Base-by-base conservation (phyloP, 2,888 invertebrate species). In the Phlogophora meticulosa region DNA sequence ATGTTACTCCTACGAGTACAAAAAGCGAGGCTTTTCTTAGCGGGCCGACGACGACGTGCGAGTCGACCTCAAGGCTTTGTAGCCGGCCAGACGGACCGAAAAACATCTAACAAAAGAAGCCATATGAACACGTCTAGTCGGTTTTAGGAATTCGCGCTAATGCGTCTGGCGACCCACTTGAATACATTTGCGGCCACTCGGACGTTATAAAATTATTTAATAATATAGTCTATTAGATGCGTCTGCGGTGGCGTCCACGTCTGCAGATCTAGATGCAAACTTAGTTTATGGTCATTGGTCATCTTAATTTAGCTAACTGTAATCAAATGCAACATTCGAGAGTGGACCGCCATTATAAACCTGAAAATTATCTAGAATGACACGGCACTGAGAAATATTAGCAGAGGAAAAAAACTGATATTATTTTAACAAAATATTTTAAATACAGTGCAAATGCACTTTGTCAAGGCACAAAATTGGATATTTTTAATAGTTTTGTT, bases 131-230 rank as follows among this genome's bases (percentile, higher is more conserved):
- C 84, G 88, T 88, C 86, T 85, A 90, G 89, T 90, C 87, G 86
- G 88, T 91, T 92, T 92, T 92, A 84, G 88, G 92, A 90, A 91
- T 91, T 87, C 87, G 81, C 88, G 87, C 89, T 94, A 94, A 93
- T 94, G 93, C 85, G 93, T 94, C 93, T 93, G 91, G 92, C 88
- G 92, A 88, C 92, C 93, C 88, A 93, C 88, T 91, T 93, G 81
- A 87, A 88, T 88, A 88, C 82, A 87, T 88, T 87, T 83, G 76
- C 84, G 76, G 84, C 81, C 79, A 71, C 58, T 85, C 76, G 80
- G 78, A 81, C 78, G 82, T 77, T 85, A 77, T 80, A 80, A 85
- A 83, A 86, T 85, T 81, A 87, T 87, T 87, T 85, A 87, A 86
- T 87, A 84, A 86, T 83, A 84, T 78, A 76, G 74, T 83, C 73